A percentile compares a stretch with the other conserved stretches of the same genome.
Evolutionary conservation across 2,888 invertebrate genomes (phyloP).

Genomic region (Cryptus armator): DNA sequence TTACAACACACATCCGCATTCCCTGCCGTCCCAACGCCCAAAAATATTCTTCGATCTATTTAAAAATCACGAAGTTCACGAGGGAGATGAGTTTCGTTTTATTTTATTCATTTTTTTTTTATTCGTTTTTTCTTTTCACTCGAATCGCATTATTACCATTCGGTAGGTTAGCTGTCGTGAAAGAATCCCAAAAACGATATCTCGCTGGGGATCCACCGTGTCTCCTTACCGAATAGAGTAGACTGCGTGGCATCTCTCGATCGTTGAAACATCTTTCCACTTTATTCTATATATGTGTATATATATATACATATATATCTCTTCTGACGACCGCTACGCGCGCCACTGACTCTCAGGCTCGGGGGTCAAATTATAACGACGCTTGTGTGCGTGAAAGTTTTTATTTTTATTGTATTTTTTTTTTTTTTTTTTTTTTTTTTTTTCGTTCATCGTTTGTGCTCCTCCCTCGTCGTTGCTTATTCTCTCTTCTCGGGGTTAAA

Average conservation of each 20-base stretch:
- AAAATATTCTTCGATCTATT: constrained; percentile 32
- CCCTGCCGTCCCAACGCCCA: constrained; percentile 2
- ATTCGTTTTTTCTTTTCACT: neutral
- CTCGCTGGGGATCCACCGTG: constrained; percentile 29
- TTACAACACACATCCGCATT: constrained; percentile 47
- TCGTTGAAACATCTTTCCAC: constrained; percentile 49
- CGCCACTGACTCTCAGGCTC: constrained; percentile 31
- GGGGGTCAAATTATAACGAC: constrained; percentile 59
- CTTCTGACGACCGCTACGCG: constrained; percentile 1
- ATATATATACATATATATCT: neutral
- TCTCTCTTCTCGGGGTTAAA: constrained; percentile 4
- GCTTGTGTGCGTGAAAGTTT: constrained; percentile 48
- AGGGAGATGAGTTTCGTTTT: neutral
- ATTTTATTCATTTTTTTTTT: neutral
- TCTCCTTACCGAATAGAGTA: constrained; percentile 31
- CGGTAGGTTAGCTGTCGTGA: constrained; percentile 12
- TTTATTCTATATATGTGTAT: constrained; percentile 10
- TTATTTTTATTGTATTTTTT: neutral
- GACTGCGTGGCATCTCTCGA: constrained; percentile 66
- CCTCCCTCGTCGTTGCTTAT: constrained; percentile 43
- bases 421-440: neutral
- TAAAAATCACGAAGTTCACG: neutral
- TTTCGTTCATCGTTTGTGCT: constrained; percentile 25
- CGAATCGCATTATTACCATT: no score
- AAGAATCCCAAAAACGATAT: constrained; percentile 59